Evolutionary conservation across 1,140 invertebrate genomes (phyloP), one percentile per base, ranked within the genome.

Genomic region (Halictus rubicundus): DNA sequence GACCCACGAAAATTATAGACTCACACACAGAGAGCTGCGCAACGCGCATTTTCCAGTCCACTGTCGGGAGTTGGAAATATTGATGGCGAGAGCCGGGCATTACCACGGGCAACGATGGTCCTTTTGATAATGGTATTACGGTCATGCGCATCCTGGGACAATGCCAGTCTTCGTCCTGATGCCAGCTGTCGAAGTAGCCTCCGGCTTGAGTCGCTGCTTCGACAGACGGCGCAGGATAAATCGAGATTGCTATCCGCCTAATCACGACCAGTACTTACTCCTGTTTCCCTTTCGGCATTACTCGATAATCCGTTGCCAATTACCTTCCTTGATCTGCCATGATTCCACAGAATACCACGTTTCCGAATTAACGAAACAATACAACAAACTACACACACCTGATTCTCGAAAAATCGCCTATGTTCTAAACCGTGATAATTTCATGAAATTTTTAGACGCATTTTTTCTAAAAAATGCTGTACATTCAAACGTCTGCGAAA

Each of bases 211-310:
- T 65, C 64, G 46, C 37, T 32, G 32, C 74, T 21, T 42, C 14
- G 52, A 70, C 69, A 68, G 73, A 81, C 72, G 68, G 61, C 65
- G 65, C 39, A 60, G 63, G 69, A 83, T 86, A 86, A 86, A 86
- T 87, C 81, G 86, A 86, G 85, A 87, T 86, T 32, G 42, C 59
- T 87, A 87, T 86, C 84, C 57, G 64, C 49, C 69, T 83, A 83
- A 87, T 87, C 85, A 78, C 57, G 78, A 52, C 61, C 52, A 82
- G 81, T 81, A 74, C 77, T 80, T 78, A 85, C 61, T 49, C 32
- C 42, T 21, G 72, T 69, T 78, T 66, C 70, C 60, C 78, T 66
- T 79, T 74, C 63, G 68, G 64, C 49, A 72, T 78, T 78, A 78
- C 71, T 72, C 54, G 76, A 78, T 72, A 72, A 71, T 78, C 68